Percentiles rank a stretch among this genome's conserved stretches.
Evolutionary conservation across 1,140 invertebrate genomes (phyloP).

Genomic region (Drosophila chauvacae): DNA sequence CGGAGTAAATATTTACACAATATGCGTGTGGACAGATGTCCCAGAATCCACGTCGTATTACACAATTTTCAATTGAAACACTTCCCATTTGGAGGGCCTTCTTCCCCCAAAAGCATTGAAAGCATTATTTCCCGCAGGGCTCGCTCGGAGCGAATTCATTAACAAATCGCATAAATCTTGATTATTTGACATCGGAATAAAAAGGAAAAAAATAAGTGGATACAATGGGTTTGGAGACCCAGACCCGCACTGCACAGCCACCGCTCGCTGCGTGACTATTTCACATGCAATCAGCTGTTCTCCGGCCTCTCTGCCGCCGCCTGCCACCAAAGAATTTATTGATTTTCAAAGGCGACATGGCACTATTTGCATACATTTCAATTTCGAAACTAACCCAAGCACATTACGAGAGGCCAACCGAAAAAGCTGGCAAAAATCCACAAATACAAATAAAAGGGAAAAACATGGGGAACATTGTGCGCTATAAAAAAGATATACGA

Average conservation of each 20-base stretch:
- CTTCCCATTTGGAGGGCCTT: constrained; percentile 7
- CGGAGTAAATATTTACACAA: constrained; percentile 70
- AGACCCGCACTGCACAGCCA: constrained; percentile 1
- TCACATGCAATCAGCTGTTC: constrained; percentile 65
- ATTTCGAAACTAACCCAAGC: constrained; percentile 67
- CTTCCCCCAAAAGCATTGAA: background rate
- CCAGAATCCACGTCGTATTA: constrained; percentile 20
- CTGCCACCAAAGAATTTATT: constrained; percentile 53
- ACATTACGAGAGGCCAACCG: constrained; percentile 43
- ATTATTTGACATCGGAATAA: constrained; percentile 40
- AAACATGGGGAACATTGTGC: constrained; percentile 25
- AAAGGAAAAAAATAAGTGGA: constrained; percentile 9
- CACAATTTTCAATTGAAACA: constrained; percentile 47
- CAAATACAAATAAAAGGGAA: constrained; percentile 23
- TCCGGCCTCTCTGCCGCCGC: constrained; percentile 1
- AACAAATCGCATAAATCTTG: constrained; percentile 64
- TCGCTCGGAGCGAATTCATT: constrained; percentile 32
- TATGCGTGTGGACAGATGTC: constrained; percentile 37
- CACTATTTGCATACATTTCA: constrained; percentile 72
- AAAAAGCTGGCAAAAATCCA: constrained; percentile 36
- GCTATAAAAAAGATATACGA: constrained; percentile 32
- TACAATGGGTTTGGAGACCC: constrained; percentile 11
- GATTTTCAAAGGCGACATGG: constrained; percentile 60
- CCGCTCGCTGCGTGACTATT: constrained; percentile 30
- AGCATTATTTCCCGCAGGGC: constrained; percentile 7